phyloP scores from a whole-genome alignment of 2,113 vertebrate genomes.

The Vicugna pacos region DNA sequence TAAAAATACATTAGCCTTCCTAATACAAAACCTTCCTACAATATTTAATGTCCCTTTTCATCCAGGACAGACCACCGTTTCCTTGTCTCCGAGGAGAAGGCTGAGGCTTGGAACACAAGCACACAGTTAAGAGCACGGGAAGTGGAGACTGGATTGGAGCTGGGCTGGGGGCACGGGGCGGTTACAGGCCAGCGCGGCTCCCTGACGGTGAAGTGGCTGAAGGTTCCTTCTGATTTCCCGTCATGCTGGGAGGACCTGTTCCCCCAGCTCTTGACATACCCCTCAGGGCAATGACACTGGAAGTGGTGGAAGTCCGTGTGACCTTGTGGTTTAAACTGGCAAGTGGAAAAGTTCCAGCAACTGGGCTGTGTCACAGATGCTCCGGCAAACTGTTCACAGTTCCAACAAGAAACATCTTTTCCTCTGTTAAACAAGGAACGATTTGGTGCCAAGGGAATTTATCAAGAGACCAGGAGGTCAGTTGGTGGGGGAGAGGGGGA shows the following conservation, averaged over 20 bases:
- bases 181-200: fast-evolving
- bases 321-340: too few relatives aligned
- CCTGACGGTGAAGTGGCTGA: fast-evolving
- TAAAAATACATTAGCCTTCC: not conserved
- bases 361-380: not conserved
- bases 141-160: not conserved
- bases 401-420: too few relatives aligned
- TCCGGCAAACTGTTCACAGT: not conserved
- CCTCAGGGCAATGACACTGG: too few relatives aligned
- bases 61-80: fast-evolving
- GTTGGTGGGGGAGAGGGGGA: too few relatives aligned
- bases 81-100: not conserved
- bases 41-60: not conserved
- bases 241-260: not conserved
- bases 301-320: too few relatives aligned
- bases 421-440: too few relatives aligned
- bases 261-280: too few relatives aligned
- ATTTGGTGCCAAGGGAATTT: not conserved
- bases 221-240: not conserved
- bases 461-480: not conserved
- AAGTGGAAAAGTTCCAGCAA: not conserved
- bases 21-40: too few relatives aligned
- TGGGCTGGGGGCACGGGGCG: not conserved
- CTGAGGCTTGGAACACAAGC: too few relatives aligned
- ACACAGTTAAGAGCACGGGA: not conserved